Conservation (phyloP, 2,797 vertebrate species). For the Danio jaintianensis region DNA sequence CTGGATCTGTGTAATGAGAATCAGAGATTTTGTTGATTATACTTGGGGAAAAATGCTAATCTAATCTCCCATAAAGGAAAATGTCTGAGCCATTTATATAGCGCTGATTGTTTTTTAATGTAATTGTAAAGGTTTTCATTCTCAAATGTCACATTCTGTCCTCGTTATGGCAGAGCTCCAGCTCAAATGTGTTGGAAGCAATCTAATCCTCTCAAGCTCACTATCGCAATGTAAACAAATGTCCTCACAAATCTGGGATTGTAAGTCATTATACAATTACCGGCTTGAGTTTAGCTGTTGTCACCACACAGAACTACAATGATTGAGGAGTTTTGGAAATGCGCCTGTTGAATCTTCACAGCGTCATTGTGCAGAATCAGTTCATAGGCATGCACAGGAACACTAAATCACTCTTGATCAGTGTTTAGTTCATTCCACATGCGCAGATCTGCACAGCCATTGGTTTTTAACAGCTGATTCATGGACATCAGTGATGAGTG, state of each 20-base stretch:
- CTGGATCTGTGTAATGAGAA: too few relatives aligned
- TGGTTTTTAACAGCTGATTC: constrained; percentile 74
- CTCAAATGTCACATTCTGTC: background rate
- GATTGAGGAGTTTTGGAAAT: constrained; percentile 22
- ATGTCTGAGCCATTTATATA: background rate
- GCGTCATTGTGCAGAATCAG: background rate
- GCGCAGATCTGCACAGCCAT: constrained; percentile 20
- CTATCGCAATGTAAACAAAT: constrained; percentile 44
- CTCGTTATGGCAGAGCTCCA: constrained; percentile 9
- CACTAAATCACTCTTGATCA: constrained; percentile 4
- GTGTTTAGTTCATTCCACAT: background rate
- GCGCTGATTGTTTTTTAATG: background rate
- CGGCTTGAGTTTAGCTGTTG: constrained; percentile 17
- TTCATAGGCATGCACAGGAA: background rate
- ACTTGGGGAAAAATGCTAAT: background rate
- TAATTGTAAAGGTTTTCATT: background rate
- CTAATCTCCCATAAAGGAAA: background rate
- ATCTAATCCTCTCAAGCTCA: constrained; percentile 32
- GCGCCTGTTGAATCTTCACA: constrained; percentile 15
- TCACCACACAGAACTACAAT: constrained; percentile 18
- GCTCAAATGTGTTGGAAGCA: constrained; percentile 8
- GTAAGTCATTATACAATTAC: constrained; percentile 20
- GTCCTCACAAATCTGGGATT: constrained; percentile 29
- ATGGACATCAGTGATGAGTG: constrained; percentile 45
- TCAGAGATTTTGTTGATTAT: background rate